These are phyloP conservation scores for Lytechinus variegatus DNA, from an alignment of 35 echinoderm and acorn worm species.

Conservation along the genomic window DNA sequence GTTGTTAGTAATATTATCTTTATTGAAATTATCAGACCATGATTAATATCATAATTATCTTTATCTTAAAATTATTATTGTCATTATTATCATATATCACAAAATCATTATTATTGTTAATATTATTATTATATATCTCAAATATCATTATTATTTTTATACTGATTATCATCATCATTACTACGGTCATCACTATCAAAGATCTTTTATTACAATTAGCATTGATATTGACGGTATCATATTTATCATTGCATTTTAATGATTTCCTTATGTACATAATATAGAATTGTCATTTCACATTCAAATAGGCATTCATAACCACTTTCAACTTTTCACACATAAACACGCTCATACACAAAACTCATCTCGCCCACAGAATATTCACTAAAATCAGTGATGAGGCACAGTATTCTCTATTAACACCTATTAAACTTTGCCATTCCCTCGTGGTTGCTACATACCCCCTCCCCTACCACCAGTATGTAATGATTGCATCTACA, in stretches of 20 bases:
- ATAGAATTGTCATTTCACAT: neutral
- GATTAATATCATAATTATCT: no score
- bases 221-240: neutral
- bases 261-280: neutral
- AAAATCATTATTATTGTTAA: no score
- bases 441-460: neutral
- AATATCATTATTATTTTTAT: no score
- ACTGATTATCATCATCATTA: no score
- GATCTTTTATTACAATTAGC: neutral
- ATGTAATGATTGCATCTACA: constrained; percentile 49
- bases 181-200: no score
- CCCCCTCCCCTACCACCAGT: constrained; percentile 25
- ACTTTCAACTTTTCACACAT: neutral
- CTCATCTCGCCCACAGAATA: neutral
- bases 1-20: no score
- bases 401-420: neutral
- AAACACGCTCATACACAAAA: neutral
- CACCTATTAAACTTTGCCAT: neutral
- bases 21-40: no score
- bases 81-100: no score
- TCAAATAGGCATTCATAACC: neutral
- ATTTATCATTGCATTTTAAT: neutral
- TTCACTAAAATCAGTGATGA: neutral
- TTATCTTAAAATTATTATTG: no score
- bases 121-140: no score